Evolutionary conservation across 2,113 vertebrate genomes (phyloP).

Genomic region (Elaphurus davidianus): DNA sequence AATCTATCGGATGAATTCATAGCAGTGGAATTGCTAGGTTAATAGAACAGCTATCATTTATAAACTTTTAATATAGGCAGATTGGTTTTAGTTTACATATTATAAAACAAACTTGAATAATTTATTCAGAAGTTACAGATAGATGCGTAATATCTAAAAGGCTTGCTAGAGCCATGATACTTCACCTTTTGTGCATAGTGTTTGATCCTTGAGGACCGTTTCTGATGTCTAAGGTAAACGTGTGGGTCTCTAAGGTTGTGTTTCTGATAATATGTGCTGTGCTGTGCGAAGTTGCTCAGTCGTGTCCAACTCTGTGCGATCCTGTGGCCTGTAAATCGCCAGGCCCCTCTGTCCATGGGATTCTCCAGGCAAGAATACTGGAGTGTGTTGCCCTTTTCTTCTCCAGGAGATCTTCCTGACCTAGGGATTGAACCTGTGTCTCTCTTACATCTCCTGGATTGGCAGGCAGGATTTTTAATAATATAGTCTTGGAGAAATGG

Average conservation of each 20-base stretch:
- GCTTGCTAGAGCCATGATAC: neutral
- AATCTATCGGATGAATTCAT: neutral
- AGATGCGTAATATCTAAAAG: neutral
- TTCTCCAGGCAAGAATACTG: neutral
- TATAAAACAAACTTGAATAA: neutral
- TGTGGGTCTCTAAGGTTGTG: neutral
- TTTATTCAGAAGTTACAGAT: neutral
- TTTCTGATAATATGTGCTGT: neutral
- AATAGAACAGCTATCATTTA: neutral
- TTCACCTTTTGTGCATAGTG: neutral
- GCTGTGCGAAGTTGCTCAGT: neutral
- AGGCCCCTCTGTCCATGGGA: neutral
- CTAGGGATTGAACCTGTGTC: neutral
- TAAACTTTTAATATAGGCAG: neutral
- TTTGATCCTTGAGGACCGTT: neutral
- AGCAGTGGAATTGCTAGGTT: neutral
- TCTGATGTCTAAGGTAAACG: neutral
- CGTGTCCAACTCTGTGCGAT: neutral
- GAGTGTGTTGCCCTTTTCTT: neutral
- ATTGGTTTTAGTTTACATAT: neutral
- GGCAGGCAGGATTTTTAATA: neutral
- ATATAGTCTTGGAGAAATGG: neutral
- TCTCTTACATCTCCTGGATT: neutral
- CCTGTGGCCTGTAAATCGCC: neutral
- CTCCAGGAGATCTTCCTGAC: neutral